Percentiles rank a stretch among this genome's conserved stretches.
These are phyloP conservation scores for Cetoscarus ocellatus DNA, from an alignment of 2,797 vertebrate genomes.

Conservation along the genomic window DNA sequence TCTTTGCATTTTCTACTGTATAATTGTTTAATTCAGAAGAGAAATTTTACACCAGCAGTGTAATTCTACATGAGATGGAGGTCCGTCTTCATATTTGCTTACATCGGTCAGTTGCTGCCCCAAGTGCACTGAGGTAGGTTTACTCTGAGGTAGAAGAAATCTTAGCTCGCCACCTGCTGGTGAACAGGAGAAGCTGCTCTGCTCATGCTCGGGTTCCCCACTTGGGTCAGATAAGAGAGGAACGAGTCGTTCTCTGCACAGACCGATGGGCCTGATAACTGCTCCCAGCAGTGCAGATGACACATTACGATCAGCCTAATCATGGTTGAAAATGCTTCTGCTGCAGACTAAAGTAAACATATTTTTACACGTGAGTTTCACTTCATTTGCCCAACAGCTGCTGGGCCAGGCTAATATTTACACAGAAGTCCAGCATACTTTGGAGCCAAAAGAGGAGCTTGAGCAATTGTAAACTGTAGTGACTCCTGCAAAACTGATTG, in stretches of 20 bases:
- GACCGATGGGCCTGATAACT: slow-evolving; percentile 23
- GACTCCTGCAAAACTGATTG: not conserved
- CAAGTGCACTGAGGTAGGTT: not conserved
- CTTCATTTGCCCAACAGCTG: slow-evolving; percentile 16
- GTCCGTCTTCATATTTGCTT: slow-evolving; percentile 1
- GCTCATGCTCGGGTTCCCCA: not conserved
- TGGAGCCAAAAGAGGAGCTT: slow-evolving; percentile 7
- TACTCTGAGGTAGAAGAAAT: not conserved
- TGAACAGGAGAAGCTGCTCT: not conserved
- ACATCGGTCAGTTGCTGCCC: slow-evolving; percentile 2
- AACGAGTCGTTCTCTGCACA: slow-evolving; percentile 5
- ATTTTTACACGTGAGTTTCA: not conserved
- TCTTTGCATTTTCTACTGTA: not conserved
- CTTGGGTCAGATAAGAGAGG: slow-evolving; percentile 30
- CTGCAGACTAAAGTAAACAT: slow-evolving; percentile 16
- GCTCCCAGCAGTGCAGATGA: slow-evolving; percentile 5
- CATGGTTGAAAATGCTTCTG: not conserved
- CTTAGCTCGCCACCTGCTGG: slow-evolving; percentile 63
- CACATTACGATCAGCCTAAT: slow-evolving; percentile 13
- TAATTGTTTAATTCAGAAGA: not conserved
- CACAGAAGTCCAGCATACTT: not conserved
- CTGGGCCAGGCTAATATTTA: slow-evolving; percentile 21
- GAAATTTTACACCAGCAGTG: not conserved
- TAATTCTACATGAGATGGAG: not conserved
- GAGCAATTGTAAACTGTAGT: not conserved